phyloP scores from a whole-genome alignment of 2,797 vertebrate species.

The Spea hammondii region DNA sequence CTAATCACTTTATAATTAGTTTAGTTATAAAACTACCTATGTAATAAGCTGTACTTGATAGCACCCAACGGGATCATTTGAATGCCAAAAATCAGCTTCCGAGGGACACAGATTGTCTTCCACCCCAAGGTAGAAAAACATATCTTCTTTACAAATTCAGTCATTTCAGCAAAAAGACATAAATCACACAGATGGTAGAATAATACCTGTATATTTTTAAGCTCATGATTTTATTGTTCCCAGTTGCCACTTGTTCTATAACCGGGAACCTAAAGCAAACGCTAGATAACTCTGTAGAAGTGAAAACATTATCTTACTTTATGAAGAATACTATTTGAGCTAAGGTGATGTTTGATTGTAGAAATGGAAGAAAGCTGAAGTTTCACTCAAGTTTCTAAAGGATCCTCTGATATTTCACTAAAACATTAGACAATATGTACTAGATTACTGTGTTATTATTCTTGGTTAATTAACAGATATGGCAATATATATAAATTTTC shows the following conservation, averaged over 20 bases:
- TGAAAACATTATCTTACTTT: background rate
- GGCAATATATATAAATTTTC: too few relatives aligned
- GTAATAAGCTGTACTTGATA: slow-evolving; percentile 69
- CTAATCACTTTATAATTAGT: slow-evolving; percentile 71
- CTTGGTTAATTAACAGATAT: too few relatives aligned
- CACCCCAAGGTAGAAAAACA: slow-evolving; percentile 58
- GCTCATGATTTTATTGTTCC: slow-evolving; percentile 59
- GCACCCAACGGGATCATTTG: slow-evolving; percentile 65
- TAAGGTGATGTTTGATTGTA: background rate
- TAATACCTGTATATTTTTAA: slow-evolving; percentile 51
- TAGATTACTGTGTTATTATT: too few relatives aligned
- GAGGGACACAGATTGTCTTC: slow-evolving; percentile 59
- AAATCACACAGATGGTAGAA: slow-evolving; percentile 64
- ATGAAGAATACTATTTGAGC: background rate
- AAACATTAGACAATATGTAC: background rate
- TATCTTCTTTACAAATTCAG: slow-evolving; percentile 57
- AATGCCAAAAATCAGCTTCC: slow-evolving; percentile 66
- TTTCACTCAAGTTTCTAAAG: background rate
- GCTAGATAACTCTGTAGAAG: slow-evolving; percentile 1
- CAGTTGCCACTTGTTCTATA: slow-evolving; percentile 34
- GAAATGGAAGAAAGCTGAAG: background rate
- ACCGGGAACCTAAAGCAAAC: slow-evolving; percentile 6
- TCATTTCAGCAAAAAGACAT: slow-evolving; percentile 58
- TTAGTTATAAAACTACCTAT: slow-evolving; percentile 67
- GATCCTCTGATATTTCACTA: background rate